Evolutionary conservation across 2,888 invertebrate genomes (phyloP).

Genomic region (Smittia sp.): DNA sequence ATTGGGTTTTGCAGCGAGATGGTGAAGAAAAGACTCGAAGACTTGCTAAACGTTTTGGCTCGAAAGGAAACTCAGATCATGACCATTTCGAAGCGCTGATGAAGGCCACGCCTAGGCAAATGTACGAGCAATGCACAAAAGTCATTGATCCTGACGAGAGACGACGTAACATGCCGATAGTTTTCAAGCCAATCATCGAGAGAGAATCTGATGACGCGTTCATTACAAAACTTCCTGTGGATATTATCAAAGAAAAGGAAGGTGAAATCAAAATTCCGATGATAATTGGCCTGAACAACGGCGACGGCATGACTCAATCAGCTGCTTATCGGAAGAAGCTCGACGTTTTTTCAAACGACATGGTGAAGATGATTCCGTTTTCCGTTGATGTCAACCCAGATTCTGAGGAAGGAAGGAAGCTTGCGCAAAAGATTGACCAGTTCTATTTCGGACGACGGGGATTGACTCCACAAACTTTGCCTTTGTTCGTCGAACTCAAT

Average conservation of each 20-base stretch:
- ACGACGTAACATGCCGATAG: constrained; percentile 47
- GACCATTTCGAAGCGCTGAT: constrained; percentile 42
- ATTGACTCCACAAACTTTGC: constrained; percentile 51
- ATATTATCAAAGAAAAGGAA: constrained; percentile 51
- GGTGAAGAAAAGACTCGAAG: constrained; percentile 45
- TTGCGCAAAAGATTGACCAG: constrained; percentile 47
- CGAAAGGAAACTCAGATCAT: constrained; percentile 42
- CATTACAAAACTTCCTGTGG: constrained; percentile 50
- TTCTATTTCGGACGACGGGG: constrained; percentile 55
- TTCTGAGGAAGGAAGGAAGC: constrained; percentile 43
- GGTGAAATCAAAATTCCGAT: constrained; percentile 55
- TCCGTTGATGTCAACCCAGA: constrained; percentile 45
- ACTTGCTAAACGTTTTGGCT: constrained; percentile 47
- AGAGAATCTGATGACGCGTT: constrained; percentile 46
- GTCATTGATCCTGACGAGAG: constrained; percentile 48
- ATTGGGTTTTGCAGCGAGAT: constrained; percentile 45
- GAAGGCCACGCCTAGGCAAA: constrained; percentile 44
- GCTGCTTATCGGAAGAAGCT: constrained; percentile 46
- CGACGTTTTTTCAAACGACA: constrained; percentile 46
- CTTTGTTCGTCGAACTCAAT: constrained; percentile 55
- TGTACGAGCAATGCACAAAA: constrained; percentile 45
- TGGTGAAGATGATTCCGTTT: constrained; percentile 49
- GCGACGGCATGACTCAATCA: constrained; percentile 55
- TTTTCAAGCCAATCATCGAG: constrained; percentile 50
- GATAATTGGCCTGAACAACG: constrained; percentile 58